Percentiles rank a stretch among this genome's conserved stretches.
These are phyloP conservation scores for Rotaria socialis DNA, from an alignment of 2,888 invertebrate genomes.

Conservation along the genomic window DNA sequence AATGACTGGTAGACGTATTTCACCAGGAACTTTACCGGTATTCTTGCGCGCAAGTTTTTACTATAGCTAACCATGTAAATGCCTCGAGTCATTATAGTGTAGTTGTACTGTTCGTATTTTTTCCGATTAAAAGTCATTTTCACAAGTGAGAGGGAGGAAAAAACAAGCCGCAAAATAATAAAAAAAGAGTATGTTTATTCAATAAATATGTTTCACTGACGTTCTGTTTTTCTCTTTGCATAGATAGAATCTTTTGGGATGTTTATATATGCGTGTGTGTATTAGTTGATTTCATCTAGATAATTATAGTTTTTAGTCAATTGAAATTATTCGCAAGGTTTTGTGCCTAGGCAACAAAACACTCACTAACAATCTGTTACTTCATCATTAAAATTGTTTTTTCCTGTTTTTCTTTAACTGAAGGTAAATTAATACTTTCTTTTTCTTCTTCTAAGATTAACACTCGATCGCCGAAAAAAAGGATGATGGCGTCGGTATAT, in stretches of 20 bases:
- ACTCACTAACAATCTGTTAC: not conserved
- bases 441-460: not conserved
- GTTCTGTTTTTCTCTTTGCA: not conserved
- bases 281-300: not conserved
- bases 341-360: not conserved
- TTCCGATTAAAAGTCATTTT: not conserved
- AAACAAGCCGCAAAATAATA: not conserved
- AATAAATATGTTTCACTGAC: not conserved
- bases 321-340: not conserved
- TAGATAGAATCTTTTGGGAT: not conserved
- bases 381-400: not conserved
- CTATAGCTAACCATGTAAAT: not conserved
- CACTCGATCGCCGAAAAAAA: not conserved
- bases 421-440: not conserved
- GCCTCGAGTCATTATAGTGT: not conserved
- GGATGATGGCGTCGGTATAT: not conserved
- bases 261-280: not conserved
- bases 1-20: constrained; percentile 6
- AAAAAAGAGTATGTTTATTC: not conserved
- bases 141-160: not conserved
- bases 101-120: not conserved
- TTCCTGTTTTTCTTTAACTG: not conserved
- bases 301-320: not conserved
- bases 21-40: not conserved
- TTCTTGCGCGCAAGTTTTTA: not conserved